These are phyloP conservation scores for Acheta domesticus DNA, from an alignment of 2,888 invertebrate species.

Conservation along the genomic window DNA sequence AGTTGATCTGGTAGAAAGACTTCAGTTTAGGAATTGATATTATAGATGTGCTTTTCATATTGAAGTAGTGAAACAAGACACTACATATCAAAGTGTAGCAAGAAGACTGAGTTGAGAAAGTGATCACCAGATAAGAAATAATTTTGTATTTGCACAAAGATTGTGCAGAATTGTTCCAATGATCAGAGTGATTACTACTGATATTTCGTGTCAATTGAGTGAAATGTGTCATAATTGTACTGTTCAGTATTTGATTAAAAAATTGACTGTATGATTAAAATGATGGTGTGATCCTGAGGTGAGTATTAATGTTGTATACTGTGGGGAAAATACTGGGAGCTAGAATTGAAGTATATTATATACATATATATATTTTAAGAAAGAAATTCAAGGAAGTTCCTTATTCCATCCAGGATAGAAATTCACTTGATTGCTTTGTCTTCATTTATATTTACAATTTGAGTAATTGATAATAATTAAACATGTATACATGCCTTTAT, in stretches of 20 bases:
- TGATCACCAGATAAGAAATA: not conserved
- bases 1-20: not conserved
- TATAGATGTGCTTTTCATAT: not conserved
- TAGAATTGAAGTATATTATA: not conserved
- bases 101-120: not conserved
- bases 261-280: not conserved
- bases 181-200: not conserved
- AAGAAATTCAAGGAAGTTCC: not conserved
- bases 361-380: not conserved
- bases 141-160: not conserved
- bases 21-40: not conserved
- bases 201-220: constrained; percentile 18
- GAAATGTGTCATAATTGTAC: not conserved
- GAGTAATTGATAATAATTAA: too few relatives aligned
- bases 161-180: constrained; percentile 10
- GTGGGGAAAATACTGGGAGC: not conserved
- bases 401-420: not conserved
- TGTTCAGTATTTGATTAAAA: not conserved
- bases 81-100: not conserved
- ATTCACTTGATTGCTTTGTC: not conserved
- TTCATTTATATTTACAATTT: not conserved
- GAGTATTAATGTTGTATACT: not conserved
- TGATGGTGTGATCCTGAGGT: not conserved
- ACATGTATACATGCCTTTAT: too few relatives aligned
- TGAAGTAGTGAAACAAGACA: not conserved